Conservation (phyloP, 2,797 vertebrate genomes). For the Aulostomus chinensis region DNA sequence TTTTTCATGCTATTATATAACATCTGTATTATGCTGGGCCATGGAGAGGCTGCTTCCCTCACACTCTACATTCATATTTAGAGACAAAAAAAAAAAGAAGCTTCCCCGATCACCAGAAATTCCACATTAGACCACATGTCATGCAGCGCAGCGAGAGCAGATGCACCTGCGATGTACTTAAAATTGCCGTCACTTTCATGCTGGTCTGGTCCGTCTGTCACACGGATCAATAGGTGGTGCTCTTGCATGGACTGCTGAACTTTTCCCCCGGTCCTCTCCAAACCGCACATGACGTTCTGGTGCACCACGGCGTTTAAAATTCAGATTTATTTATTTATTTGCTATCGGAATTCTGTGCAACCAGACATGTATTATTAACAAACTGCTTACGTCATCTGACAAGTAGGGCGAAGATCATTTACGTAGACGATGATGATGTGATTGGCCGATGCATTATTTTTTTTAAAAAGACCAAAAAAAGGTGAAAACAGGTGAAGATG, state of each 20-base stretch:
- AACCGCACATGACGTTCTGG: slow-evolving; percentile 20
- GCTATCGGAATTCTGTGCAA: slow-evolving; percentile 21
- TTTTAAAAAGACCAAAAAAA: neutral
- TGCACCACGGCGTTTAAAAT: slow-evolving; percentile 7
- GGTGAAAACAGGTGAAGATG: neutral
- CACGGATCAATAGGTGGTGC: slow-evolving; percentile 69
- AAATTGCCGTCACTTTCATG: too few species aligned
- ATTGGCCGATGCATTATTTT: slow-evolving; percentile 34
- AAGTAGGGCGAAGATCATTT: slow-evolving; percentile 28
- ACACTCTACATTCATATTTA: neutral
- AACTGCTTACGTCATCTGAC: slow-evolving; percentile 64
- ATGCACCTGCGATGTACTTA: slow-evolving; percentile 30
- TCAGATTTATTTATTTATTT: neutral
- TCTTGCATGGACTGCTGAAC: slow-evolving; percentile 61
- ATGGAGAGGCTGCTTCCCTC: slow-evolving; percentile 31
- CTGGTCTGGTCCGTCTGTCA: slow-evolving; percentile 36
- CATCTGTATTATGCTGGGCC: slow-evolving; percentile 45
- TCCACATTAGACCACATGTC: neutral
- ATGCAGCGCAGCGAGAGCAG: too few species aligned
- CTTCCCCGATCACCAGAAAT: neutral
- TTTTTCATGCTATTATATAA: slow-evolving; percentile 62
- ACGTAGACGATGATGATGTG: slow-evolving; percentile 43
- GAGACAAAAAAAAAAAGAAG: neutral
- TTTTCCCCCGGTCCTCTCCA: slow-evolving; percentile 45
- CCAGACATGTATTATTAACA: slow-evolving; percentile 56